Evolutionary conservation across 1,140 invertebrate genomes (phyloP), one percentile per base, ranked within the genome.

Genomic region (Apolygus lucorum): DNA sequence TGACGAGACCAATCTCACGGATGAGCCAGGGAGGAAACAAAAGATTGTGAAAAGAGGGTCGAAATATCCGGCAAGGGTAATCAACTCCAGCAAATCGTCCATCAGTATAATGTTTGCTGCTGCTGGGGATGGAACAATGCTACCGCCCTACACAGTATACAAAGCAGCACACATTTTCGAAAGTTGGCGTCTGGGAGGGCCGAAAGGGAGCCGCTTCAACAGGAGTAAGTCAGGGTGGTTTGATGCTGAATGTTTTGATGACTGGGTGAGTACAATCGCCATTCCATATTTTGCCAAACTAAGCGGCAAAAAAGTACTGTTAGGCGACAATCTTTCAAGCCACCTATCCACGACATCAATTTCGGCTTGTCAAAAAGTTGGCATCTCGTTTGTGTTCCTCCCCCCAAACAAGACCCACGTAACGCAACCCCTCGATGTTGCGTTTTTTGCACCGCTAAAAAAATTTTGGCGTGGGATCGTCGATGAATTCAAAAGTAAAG

Each of bases 91-190:
- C 67, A 67, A 72, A 28, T 72, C 28, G 24, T 11, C 71, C 2
- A 73, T 67, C n/a, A 63, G 69, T 1, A 11, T 73, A 28, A 25
- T 71, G 13, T 64, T 63, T 22, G 52, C 65, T 17, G 52, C 8
- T 69, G 72, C 73, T 42, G 52, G 1, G 26, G 73, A 67, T 22
- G 29, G 52, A 1, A 17, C 68, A n/a, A 25, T 34, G 1, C 70
- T 67, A 52, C 67, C 72, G 4, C 34, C 72, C 63, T 63, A 78
- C 26, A 27, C 80, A 0, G 79, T 74, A 63, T 73, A 75, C 22
- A 76, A 75, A 62, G 71, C 76, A 72, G 69, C 76, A 22, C 59
- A 78, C 4, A 74, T 78, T 11, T 27, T 42, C 59, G 68, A 75
- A 42, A 74, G 78, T 8, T 42, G 69, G 69, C 63, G 26, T 70